phyloP scores from a whole-genome alignment of 2,797 vertebrate species.

The Rhinatrema bivittatum region DNA sequence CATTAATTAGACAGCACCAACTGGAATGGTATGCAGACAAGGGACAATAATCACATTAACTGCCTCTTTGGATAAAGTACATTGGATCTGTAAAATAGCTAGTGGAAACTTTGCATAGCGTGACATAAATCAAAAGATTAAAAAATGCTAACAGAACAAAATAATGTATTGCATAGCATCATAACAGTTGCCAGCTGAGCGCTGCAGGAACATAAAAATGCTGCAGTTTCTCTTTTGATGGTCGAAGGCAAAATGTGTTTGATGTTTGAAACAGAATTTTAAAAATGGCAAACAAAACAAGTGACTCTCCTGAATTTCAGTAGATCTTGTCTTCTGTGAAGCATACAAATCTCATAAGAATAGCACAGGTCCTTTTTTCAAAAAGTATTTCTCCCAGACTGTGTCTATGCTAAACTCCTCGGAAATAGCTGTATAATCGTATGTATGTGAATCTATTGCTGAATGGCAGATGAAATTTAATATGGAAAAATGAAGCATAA shows the following conservation, averaged over 20 bases:
- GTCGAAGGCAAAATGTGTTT: background rate
- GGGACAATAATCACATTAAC: background rate
- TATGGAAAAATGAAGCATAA: no score
- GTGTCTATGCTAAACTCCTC: no score
- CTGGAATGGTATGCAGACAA: background rate
- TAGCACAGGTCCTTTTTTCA: no score
- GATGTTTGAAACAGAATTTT: background rate
- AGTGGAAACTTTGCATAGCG: background rate
- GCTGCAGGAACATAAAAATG: background rate
- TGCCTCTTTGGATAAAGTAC: background rate
- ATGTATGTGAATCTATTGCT: no score
- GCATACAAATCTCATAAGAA: no score
- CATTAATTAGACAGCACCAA: slow-evolving; percentile 13
- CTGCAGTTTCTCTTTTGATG: background rate
- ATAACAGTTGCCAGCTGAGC: background rate
- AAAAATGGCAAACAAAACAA: no score
- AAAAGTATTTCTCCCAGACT: no score
- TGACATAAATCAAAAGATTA: background rate
- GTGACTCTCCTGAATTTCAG: no score
- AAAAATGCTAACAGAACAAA: background rate
- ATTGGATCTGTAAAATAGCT: background rate
- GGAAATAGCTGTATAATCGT: no score
- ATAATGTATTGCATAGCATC: background rate
- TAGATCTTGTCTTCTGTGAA: no score
- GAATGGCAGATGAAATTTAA: no score